A percentile compares a stretch with the other conserved stretches of the same genome.
phyloP scores from a whole-genome alignment of 2,888 invertebrate species.

The Serripes groenlandicus region DNA sequence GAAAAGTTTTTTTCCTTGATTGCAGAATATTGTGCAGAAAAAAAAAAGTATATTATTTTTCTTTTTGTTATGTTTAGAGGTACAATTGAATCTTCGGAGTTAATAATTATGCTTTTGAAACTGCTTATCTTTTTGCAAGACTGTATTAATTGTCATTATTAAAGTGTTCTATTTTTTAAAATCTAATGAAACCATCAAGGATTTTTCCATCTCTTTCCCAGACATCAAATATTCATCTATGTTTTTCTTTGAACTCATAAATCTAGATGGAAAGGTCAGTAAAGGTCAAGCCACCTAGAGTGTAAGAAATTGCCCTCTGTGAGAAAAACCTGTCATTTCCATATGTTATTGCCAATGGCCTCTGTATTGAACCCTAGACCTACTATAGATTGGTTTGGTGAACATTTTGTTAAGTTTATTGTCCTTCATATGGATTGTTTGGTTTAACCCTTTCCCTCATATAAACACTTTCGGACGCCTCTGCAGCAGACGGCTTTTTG shows the following conservation, averaged over 20 bases:
- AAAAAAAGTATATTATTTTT: too few relatives aligned
- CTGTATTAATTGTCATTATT: too few relatives aligned
- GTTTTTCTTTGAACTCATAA: constrained; percentile 12
- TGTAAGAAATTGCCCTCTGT: constrained; percentile 5
- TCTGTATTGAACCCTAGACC: neutral
- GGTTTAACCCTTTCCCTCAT: neutral
- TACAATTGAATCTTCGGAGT: too few relatives aligned
- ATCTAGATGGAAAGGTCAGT: constrained; percentile 1
- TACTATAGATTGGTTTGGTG: neutral
- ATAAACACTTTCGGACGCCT: neutral
- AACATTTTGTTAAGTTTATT: neutral
- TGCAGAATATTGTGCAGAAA: too few relatives aligned
- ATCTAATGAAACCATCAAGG: too few relatives aligned
- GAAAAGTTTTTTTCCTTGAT: too few relatives aligned
- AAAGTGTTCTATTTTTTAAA: too few relatives aligned
- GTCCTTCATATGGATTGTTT: neutral
- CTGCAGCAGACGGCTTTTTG: neutral
- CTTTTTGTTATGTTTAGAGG: too few relatives aligned
- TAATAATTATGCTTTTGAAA: too few relatives aligned
- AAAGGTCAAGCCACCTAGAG: constrained; percentile 8
- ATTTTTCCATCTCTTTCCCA: too few relatives aligned
- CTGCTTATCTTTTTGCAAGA: too few relatives aligned
- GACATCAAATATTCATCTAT: neutral
- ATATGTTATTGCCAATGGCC: constrained; percentile 13
- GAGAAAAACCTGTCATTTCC: neutral